Percentiles rank a stretch among this genome's conserved stretches.
These are phyloP conservation scores for Epinotia brunnichana DNA, from an alignment of 2,888 invertebrate genomes.

Conservation along the genomic window DNA sequence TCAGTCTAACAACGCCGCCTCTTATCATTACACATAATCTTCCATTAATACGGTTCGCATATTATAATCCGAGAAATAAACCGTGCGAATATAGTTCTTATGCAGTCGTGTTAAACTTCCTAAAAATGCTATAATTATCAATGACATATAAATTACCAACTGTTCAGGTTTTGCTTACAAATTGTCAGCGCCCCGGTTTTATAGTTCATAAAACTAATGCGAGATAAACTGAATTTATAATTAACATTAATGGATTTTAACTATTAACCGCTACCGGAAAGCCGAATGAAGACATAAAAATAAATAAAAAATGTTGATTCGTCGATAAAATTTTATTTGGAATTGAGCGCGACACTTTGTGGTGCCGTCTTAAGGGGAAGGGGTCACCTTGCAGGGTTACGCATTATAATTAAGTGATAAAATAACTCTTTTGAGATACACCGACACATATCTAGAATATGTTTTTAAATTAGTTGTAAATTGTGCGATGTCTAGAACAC, in stretches of 20 bases:
- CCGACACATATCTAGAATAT: not conserved
- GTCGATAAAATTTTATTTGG: slow-evolving; percentile 73
- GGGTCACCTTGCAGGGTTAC: slow-evolving; percentile 30
- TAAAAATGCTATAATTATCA: slow-evolving; percentile 45
- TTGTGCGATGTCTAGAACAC: not conserved
- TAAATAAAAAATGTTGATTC: slow-evolving; percentile 79
- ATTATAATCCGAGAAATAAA: slow-evolving; percentile 17
- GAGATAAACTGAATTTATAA: slow-evolving; percentile 79
- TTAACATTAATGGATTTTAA: slow-evolving; percentile 80
- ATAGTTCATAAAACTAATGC: slow-evolving; percentile 79
- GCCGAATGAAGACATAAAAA: slow-evolving; percentile 82
- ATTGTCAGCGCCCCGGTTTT: slow-evolving; percentile 71
- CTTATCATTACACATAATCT: slow-evolving; percentile 25
- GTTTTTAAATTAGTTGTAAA: not conserved
- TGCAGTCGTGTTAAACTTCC: not conserved
- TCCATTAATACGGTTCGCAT: slow-evolving; percentile 48
- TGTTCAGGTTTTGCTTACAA: slow-evolving; percentile 73
- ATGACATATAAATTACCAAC: slow-evolving; percentile 68
- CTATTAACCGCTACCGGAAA: slow-evolving; percentile 83
- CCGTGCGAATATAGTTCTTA: slow-evolving; percentile 8
- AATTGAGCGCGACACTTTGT: slow-evolving; percentile 67
- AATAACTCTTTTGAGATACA: slow-evolving; percentile 10
- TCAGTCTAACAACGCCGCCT: slow-evolving; percentile 22
- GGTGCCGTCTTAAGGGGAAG: slow-evolving; percentile 63
- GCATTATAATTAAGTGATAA: slow-evolving; percentile 24